A percentile compares a stretch with the other conserved stretches of the same genome.
These are phyloP conservation scores for Clanis bilineata DNA, from an alignment of 2,888 invertebrate genomes.

Conservation along the genomic window DNA sequence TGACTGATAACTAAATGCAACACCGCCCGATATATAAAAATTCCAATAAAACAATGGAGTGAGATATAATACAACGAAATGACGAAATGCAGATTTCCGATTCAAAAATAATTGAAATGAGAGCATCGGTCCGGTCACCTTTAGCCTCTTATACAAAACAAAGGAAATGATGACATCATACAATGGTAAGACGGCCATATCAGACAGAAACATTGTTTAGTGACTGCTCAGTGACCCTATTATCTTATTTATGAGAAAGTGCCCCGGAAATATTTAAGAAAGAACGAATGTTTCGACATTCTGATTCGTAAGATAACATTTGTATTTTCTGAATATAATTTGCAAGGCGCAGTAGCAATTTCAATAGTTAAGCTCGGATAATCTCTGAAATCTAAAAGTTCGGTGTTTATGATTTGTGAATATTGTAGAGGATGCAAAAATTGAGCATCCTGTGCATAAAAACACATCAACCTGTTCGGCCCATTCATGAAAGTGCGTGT, in stretches of 20 bases:
- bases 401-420: not conserved
- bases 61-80: not conserved
- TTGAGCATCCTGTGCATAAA: slow-evolving; percentile 59
- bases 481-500: slow-evolving; percentile 83
- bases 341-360: too few species aligned
- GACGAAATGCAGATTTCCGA: slow-evolving; percentile 4
- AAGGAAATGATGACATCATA: slow-evolving; percentile 66
- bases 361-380: too few species aligned
- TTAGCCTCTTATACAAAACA: slow-evolving; percentile 51
- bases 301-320: too few species aligned
- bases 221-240: slow-evolving; percentile 47
- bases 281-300: too few species aligned
- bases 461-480: slow-evolving; percentile 80
- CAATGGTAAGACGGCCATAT: slow-evolving; percentile 44
- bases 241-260: slow-evolving; percentile 27
- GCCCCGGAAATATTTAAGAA: slow-evolving; percentile 31
- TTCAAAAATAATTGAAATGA: slow-evolving; percentile 4
- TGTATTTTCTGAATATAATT: too few species aligned
- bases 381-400: too few species aligned
- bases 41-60: slow-evolving; percentile 20
- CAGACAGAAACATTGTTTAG: slow-evolving; percentile 49
- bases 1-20: not conserved
- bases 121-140: slow-evolving; percentile 45
- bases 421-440: slow-evolving; percentile 22
- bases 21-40: not conserved